Evolutionary conservation across 2,888 invertebrate species (phyloP).

Genomic region (Marasmarcha lunaedactyla): DNA sequence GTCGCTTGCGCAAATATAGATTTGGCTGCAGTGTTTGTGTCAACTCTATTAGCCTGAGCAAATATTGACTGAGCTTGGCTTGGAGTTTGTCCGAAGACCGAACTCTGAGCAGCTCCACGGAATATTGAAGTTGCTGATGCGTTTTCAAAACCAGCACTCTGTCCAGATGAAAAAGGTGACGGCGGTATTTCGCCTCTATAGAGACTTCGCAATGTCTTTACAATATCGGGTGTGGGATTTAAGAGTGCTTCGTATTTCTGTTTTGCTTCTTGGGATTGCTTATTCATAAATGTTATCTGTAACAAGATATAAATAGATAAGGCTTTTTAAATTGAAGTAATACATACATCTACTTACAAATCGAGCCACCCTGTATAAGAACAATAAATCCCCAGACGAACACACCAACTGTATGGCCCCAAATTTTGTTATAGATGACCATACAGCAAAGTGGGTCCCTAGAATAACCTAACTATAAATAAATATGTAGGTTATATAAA

Average conservation of each 20-base stretch:
- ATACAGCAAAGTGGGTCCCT: too few species aligned
- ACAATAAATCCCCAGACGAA: too few species aligned
- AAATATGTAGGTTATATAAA: too few species aligned
- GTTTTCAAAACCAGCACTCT: slow-evolving; percentile 15
- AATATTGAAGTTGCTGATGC: slow-evolving; percentile 38
- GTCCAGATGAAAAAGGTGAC: slow-evolving; percentile 27
- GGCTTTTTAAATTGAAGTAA: too few species aligned
- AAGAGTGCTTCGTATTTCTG: slow-evolving; percentile 36
- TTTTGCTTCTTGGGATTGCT: slow-evolving; percentile 30
- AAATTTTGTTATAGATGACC: too few species aligned
- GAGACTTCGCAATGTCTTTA: slow-evolving; percentile 31
- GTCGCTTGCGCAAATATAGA: slow-evolving; percentile 39
- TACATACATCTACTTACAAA: too few species aligned
- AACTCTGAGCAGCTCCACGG: slow-evolving; percentile 31
- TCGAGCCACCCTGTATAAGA: too few species aligned
- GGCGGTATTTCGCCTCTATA: slow-evolving; percentile 35
- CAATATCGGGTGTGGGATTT: slow-evolving; percentile 27
- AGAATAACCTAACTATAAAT: too few species aligned
- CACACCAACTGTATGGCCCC: too few species aligned
- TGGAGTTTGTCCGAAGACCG: slow-evolving; percentile 18
- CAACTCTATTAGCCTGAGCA: slow-evolving; percentile 12
- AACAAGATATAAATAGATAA: slow-evolving; percentile 14
- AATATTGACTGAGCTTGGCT: slow-evolving; percentile 10
- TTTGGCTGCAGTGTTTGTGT: slow-evolving; percentile 22
- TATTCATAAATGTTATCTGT: slow-evolving; percentile 38